phyloP scores from a whole-genome alignment of 2,113 vertebrate species.

The Indicator indicator region DNA sequence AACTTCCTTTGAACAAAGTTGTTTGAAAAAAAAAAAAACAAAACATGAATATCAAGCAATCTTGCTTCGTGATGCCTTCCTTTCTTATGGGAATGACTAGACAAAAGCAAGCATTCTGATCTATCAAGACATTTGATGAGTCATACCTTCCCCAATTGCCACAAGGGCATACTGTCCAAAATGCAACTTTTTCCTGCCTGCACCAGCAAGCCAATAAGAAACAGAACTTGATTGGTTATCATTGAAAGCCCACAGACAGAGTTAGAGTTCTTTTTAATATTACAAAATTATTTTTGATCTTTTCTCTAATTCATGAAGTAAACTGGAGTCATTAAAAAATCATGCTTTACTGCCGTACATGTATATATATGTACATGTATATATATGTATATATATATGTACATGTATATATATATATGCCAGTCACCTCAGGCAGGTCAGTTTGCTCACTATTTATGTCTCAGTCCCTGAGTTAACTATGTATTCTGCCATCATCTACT shows the following conservation, averaged over 20 bases:
- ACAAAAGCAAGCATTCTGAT: background rate
- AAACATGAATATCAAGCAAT: rapidly evolving
- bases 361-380: too few species aligned
- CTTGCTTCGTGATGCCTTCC: background rate
- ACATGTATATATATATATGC: too few species aligned
- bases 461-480: background rate
- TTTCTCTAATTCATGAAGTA: background rate
- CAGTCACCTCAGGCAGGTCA: background rate
- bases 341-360: background rate
- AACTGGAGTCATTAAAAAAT: background rate
- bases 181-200: background rate
- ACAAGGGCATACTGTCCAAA: background rate
- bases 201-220: background rate
- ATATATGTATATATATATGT: too few species aligned
- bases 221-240: background rate
- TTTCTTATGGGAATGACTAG: background rate
- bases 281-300: background rate
- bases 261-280: background rate
- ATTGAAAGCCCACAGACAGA: background rate
- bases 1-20: background rate
- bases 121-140: background rate
- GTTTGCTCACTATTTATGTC: background rate
- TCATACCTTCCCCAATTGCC: background rate
- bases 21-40: background rate
- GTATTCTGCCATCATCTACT: background rate